A percentile compares a stretch with the other conserved stretches of the same genome.
Conservation (phyloP, 1,140 invertebrate species). For the Drosophila kurseongensis region DNA sequence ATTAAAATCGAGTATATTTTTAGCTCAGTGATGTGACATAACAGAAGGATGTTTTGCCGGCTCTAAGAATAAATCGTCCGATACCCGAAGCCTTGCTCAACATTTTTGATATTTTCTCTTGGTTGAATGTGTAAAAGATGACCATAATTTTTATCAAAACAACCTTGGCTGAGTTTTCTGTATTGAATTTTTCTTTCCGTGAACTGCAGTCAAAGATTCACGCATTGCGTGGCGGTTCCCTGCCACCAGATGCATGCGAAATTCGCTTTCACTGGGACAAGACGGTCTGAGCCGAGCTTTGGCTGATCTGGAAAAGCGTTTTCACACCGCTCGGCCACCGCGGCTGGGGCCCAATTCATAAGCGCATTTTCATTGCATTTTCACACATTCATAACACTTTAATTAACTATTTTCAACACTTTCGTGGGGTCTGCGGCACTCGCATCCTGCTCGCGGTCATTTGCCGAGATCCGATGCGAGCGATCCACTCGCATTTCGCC, state of each 20-base stretch:
- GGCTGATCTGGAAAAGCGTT: slow-evolving; percentile 75
- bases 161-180: neutral
- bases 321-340: slow-evolving; percentile 56
- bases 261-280: slow-evolving; percentile 75
- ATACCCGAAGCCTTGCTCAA: too few relatives aligned
- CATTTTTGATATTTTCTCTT: too few relatives aligned
- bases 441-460: slow-evolving; percentile 64
- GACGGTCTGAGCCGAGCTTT: slow-evolving; percentile 26
- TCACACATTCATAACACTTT: slow-evolving; percentile 79
- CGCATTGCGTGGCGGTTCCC: slow-evolving; percentile 57
- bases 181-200: neutral
- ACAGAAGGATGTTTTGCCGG: too few relatives aligned
- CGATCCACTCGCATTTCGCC: slow-evolving; percentile 24
- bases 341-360: slow-evolving; percentile 38
- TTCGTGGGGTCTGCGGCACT: slow-evolving; percentile 46
- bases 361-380: slow-evolving; percentile 65
- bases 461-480: slow-evolving; percentile 28
- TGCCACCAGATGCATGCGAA: slow-evolving; percentile 52
- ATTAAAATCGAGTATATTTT: too few relatives aligned
- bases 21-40: too few relatives aligned
- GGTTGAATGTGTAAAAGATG: too few relatives aligned
- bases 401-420: slow-evolving; percentile 75
- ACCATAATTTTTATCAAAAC: neutral
- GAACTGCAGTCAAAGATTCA: slow-evolving; percentile 31
- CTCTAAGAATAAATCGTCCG: too few relatives aligned